Conservation (phyloP, 2,797 vertebrate species). For the Aratinga solstitialis region DNA sequence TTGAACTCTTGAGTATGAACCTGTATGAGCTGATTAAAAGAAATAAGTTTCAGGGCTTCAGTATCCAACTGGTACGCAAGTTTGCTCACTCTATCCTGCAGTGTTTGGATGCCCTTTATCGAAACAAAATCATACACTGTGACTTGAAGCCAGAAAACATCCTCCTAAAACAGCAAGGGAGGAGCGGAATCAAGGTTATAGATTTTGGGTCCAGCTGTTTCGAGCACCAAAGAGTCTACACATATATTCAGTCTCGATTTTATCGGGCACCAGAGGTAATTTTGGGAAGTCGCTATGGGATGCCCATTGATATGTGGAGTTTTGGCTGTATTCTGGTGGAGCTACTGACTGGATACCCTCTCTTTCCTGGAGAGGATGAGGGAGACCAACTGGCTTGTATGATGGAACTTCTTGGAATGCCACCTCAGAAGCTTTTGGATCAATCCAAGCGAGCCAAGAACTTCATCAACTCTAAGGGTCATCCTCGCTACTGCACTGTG, state of each 20-base stretch:
- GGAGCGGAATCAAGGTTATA: constrained; percentile 97
- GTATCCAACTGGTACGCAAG: constrained; percentile 92
- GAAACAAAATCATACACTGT: constrained; percentile 96
- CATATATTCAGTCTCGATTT: constrained; percentile 97
- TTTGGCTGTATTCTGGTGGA: constrained; percentile 97
- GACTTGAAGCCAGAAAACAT: constrained; percentile 99
- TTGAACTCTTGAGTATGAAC: constrained; percentile 96
- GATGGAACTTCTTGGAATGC: constrained; percentile 96
- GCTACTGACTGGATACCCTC: constrained; percentile 93
- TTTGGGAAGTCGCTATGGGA: constrained; percentile 92
- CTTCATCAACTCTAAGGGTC: constrained; percentile 96
- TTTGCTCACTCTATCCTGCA: constrained; percentile 97
- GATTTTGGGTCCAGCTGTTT: constrained; percentile 99
- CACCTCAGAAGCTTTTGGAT: constrained; percentile 91
- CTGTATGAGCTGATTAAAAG: constrained; percentile 97
- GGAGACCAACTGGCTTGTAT: constrained; percentile 95
- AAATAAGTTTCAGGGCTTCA: constrained; percentile 98
- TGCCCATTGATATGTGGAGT: constrained; percentile 98
- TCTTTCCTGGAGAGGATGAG: constrained; percentile 96
- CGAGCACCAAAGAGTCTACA: constrained; percentile 97
- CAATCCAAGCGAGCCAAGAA: constrained; percentile 95
- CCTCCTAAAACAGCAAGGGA: constrained; percentile 94
- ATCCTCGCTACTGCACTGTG: constrained; percentile 93
- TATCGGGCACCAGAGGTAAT: constrained; percentile 96
- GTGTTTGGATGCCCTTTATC: constrained; percentile 90